A percentile compares a stretch with the other conserved stretches of the same genome.
Conservation (phyloP, 2,888 invertebrate species). For the Drosophila monieri region DNA sequence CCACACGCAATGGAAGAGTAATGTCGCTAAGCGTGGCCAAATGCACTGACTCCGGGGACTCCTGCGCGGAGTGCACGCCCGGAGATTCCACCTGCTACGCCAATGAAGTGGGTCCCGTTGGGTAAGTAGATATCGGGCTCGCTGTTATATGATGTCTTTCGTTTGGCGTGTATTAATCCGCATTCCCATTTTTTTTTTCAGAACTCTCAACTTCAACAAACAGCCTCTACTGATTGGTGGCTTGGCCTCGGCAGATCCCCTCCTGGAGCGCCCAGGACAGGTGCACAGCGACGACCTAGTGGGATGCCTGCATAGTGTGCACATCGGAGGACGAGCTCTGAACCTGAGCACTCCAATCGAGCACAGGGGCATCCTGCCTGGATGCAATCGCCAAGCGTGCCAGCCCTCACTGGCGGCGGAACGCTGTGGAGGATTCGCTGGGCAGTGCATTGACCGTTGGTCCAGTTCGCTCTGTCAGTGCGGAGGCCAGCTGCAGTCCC, state of each 20-base stretch:
- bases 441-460: slow-evolving; percentile 93
- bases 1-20: slow-evolving; percentile 94
- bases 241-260: slow-evolving; percentile 92
- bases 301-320: slow-evolving; percentile 96
- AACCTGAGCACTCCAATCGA: slow-evolving; percentile 92
- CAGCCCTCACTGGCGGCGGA: slow-evolving; percentile 83
- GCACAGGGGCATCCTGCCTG: slow-evolving; percentile 89
- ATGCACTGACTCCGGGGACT: slow-evolving; percentile 93
- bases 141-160: not conserved
- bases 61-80: slow-evolving; percentile 93
- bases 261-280: slow-evolving; percentile 94
- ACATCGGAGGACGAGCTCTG: slow-evolving; percentile 92
- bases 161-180: no score
- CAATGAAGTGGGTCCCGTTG: slow-evolving; percentile 93
- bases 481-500: slow-evolving; percentile 89
- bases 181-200: slow-evolving; percentile 83
- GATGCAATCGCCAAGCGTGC: slow-evolving; percentile 91
- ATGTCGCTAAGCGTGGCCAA: slow-evolving; percentile 92
- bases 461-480: slow-evolving; percentile 89
- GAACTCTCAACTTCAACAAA: slow-evolving; percentile 95
- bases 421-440: slow-evolving; percentile 87
- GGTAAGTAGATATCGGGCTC: slow-evolving; percentile 86
- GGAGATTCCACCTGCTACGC: slow-evolving; percentile 93
- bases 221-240: slow-evolving; percentile 94
- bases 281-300: slow-evolving; percentile 96